Conservation (phyloP, 2,797 vertebrate genomes). For the Tokudaia muenninki region DNA sequence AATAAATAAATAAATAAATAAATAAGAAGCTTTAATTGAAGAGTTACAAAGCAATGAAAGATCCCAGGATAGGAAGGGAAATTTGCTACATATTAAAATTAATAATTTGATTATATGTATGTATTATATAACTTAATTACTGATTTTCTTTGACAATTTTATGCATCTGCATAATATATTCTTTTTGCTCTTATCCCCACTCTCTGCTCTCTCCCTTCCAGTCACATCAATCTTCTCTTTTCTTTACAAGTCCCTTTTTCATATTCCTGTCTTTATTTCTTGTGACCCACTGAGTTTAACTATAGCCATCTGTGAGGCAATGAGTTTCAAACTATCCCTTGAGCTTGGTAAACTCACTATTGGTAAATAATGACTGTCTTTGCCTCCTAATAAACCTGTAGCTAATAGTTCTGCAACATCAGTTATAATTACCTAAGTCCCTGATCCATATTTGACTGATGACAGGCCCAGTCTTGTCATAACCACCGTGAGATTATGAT, state of each 20-base stretch:
- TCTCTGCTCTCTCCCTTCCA: background rate
- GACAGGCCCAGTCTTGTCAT: background rate
- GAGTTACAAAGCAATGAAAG: background rate
- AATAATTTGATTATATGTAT: background rate
- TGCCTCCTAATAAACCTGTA: background rate
- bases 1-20: too few relatives aligned
- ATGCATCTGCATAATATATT: background rate
- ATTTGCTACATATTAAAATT: background rate
- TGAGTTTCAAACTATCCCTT: background rate
- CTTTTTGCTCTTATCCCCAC: background rate
- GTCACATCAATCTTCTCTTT: background rate
- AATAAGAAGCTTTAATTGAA: background rate
- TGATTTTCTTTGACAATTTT: background rate
- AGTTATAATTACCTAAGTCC: background rate
- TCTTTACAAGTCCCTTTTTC: background rate
- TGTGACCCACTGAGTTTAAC: too few relatives aligned
- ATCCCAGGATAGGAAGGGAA: background rate
- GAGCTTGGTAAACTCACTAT: background rate
- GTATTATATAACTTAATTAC: too few relatives aligned
- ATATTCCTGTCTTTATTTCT: background rate
- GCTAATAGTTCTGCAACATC: background rate
- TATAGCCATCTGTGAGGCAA: too few relatives aligned
- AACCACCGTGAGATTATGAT: background rate
- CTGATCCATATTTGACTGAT: background rate
- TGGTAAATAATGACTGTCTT: background rate